Base-by-base conservation (phyloP, 2,888 invertebrate genomes). In the Diaprepes abbreviatus region DNA sequence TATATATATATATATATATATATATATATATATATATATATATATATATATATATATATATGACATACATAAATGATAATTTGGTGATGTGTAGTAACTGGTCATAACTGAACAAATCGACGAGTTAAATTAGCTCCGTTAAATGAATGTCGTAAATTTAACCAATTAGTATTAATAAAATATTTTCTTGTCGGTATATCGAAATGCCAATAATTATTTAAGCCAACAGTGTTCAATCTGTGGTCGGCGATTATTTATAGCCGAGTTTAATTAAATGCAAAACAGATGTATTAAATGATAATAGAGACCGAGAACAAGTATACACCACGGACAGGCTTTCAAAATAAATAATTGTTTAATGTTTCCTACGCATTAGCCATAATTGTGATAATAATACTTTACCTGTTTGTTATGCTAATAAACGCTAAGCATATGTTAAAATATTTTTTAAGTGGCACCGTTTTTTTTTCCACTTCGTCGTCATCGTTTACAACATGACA, bases 281-380 rank as follows among this genome's bases (percentile, higher is more conserved):
- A 63, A 63, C 50, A 52, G 62, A 52, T 63, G 38, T 63, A 63
- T 63, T 63, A 63, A 63, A 63, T 38, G 52, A 63, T 63, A 63
- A 63, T 52, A 52, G 62, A 63, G 38, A 58, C 58, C 14, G 40
- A 43, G 43, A 58, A 57, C 57, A 57, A 40, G 58, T 43, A 58
- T 57, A 31, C 43, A 58, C 58, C 58, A 35, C 24, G 58, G 57
- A 33, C 54, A n/a, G 5, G 33, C 36, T 58, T 58, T 58, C 50
- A 57, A 66, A 66, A 66, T 58, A 66, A 66, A 66, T 66, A 66
- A 66, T 66, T 66, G 58, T 66, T 58, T 38, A 58, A 60, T 36
- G 33, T 67, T 43, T 60, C 67, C 60, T 62, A 67, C 67, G 60
- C 67, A 60, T 59, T 66, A 54, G 54, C 52, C 54, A 59, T 54